Evolutionary conservation across 2,113 vertebrate species (phyloP).

Genomic region (Rana temporaria): DNA sequence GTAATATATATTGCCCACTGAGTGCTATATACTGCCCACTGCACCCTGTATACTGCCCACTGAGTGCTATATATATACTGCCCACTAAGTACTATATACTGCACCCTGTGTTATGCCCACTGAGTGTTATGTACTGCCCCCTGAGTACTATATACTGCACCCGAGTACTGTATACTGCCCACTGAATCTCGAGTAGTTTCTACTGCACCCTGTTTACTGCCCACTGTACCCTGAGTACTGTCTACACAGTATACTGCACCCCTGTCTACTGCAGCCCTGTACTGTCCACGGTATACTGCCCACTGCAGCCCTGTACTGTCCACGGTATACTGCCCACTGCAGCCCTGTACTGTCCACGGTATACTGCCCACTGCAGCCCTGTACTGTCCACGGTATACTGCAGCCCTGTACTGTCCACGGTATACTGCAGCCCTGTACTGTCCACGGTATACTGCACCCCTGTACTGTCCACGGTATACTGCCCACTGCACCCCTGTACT

Average conservation of each 20-base stretch:
- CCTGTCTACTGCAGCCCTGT: not conserved
- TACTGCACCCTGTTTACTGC: not conserved
- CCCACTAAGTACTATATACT: not conserved
- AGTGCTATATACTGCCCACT: not conserved
- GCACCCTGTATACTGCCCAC: too few species aligned
- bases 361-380: not conserved
- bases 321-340: not conserved
- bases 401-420: not conserved
- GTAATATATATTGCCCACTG: too few species aligned
- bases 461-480: too few species aligned
- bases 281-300: not conserved
- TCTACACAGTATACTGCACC: not conserved
- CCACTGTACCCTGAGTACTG: not conserved
- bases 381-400: not conserved
- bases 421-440: not conserved
- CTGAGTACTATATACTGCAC: not conserved
- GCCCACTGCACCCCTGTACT: too few species aligned
- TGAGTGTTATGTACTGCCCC: too few species aligned
- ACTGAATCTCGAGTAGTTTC: too few species aligned
- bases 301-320: not conserved
- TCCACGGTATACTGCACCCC: too few species aligned
- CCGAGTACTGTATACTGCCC: not conserved
- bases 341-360: not conserved
- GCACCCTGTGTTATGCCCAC: not conserved
- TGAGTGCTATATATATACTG: not conserved